phyloP scores from a whole-genome alignment of 2,888 invertebrate genomes.

The Idaea aversata region DNA sequence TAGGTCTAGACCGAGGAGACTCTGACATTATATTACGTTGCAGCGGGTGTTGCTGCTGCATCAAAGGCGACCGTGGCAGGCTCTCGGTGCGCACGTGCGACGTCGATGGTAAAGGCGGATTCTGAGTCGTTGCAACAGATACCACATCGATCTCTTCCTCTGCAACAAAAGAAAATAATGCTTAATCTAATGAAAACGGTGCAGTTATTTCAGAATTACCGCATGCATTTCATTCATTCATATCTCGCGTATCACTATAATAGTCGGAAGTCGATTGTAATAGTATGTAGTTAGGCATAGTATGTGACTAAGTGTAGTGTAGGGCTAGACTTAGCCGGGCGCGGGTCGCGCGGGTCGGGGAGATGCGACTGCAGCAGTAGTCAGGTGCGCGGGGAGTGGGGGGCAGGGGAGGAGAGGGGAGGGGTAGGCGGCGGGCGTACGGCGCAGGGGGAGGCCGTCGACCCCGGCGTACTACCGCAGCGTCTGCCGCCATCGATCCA shows the following conservation, averaged over 20 bases:
- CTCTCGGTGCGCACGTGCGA: slow-evolving; percentile 62
- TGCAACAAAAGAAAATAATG: slow-evolving; percentile 75
- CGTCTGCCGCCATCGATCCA: slow-evolving; percentile 81
- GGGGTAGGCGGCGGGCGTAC: slow-evolving; percentile 39
- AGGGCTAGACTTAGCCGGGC: slow-evolving; percentile 61
- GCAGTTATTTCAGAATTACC: slow-evolving; percentile 8
- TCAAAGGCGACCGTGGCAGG: slow-evolving; percentile 85
- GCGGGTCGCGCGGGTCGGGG: slow-evolving; percentile 55
- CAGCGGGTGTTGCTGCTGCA: slow-evolving; percentile 84
- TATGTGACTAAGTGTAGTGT: slow-evolving; percentile 8
- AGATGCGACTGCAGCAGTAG: slow-evolving; percentile 77
- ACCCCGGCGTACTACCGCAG: slow-evolving; percentile 80
- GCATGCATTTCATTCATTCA: slow-evolving; percentile 53
- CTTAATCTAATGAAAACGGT: slow-evolving; percentile 29
- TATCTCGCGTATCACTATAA: slow-evolving; percentile 63
- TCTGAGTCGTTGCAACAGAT: slow-evolving; percentile 78
- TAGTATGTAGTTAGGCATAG: slow-evolving; percentile 30
- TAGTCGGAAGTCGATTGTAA: slow-evolving; percentile 60
- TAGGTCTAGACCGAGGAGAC: slow-evolving; percentile 58
- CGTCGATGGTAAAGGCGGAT: slow-evolving; percentile 50
- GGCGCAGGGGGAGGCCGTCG: slow-evolving; percentile 64
- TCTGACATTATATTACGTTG: slow-evolving; percentile 82
- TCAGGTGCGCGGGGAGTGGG: slow-evolving; percentile 64
- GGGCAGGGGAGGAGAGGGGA: slow-evolving; percentile 46
- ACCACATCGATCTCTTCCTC: slow-evolving; percentile 94